phyloP scores from a whole-genome alignment of 2,888 invertebrate species.

The Trypoxylon attenuatum region DNA sequence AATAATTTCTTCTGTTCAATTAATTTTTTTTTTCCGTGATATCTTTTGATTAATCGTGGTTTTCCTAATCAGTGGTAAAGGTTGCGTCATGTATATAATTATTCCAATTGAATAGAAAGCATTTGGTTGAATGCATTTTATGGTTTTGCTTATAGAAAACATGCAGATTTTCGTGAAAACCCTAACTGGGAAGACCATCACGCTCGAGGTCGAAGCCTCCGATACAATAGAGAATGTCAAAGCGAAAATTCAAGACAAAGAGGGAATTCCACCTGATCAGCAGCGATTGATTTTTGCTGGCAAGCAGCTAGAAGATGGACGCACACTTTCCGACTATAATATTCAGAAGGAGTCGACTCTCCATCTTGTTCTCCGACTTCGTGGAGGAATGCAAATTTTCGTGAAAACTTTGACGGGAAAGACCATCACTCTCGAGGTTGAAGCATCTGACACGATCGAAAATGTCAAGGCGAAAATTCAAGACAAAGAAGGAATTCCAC shows the following conservation, averaged over 20 bases:
- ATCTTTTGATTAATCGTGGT: not conserved
- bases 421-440: conserved; percentile 52
- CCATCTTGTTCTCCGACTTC: conserved; percentile 89
- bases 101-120: not conserved
- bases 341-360: conserved; percentile 95
- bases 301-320: conserved; percentile 95
- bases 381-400: conserved; percentile 82
- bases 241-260: conserved; percentile 35
- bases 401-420: conserved; percentile 52
- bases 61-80: not conserved
- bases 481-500: conserved; percentile 52
- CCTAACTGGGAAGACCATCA: conserved; percentile 33
- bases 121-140: not conserved
- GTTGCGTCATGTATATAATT: not conserved
- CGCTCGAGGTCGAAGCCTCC: conserved; percentile 33
- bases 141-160: conserved; percentile 40
- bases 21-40: not conserved
- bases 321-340: conserved; percentile 94
- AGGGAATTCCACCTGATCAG: conserved; percentile 86
- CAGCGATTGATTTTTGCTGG: conserved; percentile 95
- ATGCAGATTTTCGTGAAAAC: conserved; percentile 62
- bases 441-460: conserved; percentile 52
- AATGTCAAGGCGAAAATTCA: conserved; percentile 55
- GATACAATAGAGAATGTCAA: conserved; percentile 36
- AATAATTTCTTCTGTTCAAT: not conserved